Evolutionary conservation across 2,888 invertebrate species (phyloP).

Genomic region (Lampropteryx suffumata): DNA sequence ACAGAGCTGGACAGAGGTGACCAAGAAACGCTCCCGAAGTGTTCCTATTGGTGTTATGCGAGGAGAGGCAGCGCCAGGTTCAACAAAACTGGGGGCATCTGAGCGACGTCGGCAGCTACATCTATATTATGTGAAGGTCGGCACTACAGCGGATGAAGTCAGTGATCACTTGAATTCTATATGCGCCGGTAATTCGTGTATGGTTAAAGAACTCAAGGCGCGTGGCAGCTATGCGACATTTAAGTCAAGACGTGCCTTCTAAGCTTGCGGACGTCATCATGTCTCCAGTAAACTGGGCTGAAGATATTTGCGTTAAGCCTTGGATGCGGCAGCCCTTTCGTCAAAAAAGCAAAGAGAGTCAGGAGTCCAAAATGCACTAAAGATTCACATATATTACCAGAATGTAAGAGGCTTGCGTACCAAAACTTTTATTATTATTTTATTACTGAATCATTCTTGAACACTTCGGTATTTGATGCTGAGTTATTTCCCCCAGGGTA

Average conservation of each 20-base stretch:
- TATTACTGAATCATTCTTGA: constrained; percentile 6
- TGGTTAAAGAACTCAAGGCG: neutral
- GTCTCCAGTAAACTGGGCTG: constrained; percentile 13
- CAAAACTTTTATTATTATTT: too few species aligned
- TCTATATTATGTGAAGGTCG: too few species aligned
- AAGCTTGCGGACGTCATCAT: constrained; percentile 5
- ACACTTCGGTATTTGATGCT: too few species aligned
- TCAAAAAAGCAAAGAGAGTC: constrained; percentile 4
- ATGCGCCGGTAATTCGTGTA: neutral
- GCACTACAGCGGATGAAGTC: too few species aligned
- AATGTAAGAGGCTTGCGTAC: constrained; percentile 13
- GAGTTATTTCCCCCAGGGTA: too few species aligned
- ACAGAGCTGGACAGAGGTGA: neutral
- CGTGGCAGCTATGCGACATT: constrained; percentile 14
- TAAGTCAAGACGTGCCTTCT: constrained; percentile 12
- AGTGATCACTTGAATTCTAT: constrained; percentile 1
- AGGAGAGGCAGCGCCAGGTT: too few species aligned
- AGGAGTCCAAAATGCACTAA: too few species aligned
- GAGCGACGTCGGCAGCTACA: constrained; percentile 2
- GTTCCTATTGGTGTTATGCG: too few species aligned
- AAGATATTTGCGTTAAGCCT: too few species aligned
- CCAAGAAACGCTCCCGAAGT: neutral
- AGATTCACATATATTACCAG: constrained; percentile 5
- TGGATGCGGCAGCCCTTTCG: constrained; percentile 17
- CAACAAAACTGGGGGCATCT: constrained; percentile 2